Conservation (phyloP, 2,113 vertebrate species). For the Pangasianodon gigas region DNA sequence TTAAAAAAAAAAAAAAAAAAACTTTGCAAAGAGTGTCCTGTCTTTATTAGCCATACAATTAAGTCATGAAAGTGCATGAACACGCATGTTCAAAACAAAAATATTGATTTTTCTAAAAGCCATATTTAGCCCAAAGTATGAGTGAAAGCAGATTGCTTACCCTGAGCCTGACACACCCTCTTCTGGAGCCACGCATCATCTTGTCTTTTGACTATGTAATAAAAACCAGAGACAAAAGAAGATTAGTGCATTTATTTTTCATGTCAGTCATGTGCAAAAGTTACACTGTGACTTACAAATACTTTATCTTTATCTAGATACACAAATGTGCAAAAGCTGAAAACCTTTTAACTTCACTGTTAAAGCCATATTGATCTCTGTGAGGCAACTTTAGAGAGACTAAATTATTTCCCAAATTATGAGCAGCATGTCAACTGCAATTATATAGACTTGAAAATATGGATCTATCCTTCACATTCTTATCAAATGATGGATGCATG, state of each 20-base stretch:
- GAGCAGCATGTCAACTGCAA: neutral
- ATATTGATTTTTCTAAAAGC: too few species aligned
- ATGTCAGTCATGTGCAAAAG: neutral
- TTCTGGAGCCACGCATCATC: constrained; percentile 99
- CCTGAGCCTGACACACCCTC: constrained; percentile 95
- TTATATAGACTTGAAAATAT: neutral
- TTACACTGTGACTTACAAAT: neutral
- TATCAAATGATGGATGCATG: neutral
- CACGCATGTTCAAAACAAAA: neutral
- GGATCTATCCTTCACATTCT: neutral
- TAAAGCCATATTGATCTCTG: neutral
- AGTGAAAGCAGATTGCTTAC: constrained; percentile 71
- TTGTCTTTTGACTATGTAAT: constrained; percentile 95
- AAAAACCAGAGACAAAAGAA: constrained; percentile 45
- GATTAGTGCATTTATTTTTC: neutral
- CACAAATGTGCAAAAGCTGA: neutral
- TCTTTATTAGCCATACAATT: neutral
- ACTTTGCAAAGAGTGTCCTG: neutral
- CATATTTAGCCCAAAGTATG: neutral
- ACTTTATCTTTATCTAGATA: neutral
- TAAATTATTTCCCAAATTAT: neutral
- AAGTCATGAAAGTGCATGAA: neutral
- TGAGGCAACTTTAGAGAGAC: neutral
- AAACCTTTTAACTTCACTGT: neutral
- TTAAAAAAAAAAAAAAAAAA: too few species aligned